Conservation (phyloP, 2,888 invertebrate species). For the Chrysolina oricalcia region DNA sequence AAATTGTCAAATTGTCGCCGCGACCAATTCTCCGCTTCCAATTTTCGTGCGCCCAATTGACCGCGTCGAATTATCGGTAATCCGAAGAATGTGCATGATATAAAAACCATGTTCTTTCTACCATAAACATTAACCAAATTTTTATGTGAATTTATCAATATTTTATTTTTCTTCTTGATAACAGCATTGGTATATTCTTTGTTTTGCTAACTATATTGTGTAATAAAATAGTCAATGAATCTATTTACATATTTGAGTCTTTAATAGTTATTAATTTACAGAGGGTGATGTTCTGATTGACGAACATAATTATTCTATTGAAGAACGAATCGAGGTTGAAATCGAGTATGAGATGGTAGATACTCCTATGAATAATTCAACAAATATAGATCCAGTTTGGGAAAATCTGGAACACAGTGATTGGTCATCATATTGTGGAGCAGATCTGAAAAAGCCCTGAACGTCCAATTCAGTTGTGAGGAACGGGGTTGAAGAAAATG, state of each 20-base stretch:
- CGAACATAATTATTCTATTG: background rate
- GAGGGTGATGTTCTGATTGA: slow-evolving; percentile 3
- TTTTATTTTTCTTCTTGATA: no score
- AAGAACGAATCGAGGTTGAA: background rate
- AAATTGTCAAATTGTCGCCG: no score
- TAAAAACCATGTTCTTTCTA: no score
- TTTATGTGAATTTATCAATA: no score
- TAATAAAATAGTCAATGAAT: background rate
- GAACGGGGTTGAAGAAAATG: background rate
- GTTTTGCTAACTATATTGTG: no score
- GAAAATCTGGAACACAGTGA: slow-evolving; percentile 10
- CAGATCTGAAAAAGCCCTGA: background rate
- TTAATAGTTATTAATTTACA: background rate
- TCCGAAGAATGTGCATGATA: no score
- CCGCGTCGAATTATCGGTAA: no score
- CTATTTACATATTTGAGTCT: background rate
- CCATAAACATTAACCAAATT: no score
- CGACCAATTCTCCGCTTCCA: no score
- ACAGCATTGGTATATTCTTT: no score
- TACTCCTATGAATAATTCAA: background rate
- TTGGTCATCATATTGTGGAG: slow-evolving; percentile 8
- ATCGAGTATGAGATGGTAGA: background rate
- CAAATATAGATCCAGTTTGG: background rate
- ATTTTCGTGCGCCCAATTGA: no score
- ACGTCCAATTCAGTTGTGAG: background rate